These are phyloP conservation scores for Coendou prehensilis DNA, from an alignment of 2,797 vertebrate species.

Conservation along the genomic window DNA sequence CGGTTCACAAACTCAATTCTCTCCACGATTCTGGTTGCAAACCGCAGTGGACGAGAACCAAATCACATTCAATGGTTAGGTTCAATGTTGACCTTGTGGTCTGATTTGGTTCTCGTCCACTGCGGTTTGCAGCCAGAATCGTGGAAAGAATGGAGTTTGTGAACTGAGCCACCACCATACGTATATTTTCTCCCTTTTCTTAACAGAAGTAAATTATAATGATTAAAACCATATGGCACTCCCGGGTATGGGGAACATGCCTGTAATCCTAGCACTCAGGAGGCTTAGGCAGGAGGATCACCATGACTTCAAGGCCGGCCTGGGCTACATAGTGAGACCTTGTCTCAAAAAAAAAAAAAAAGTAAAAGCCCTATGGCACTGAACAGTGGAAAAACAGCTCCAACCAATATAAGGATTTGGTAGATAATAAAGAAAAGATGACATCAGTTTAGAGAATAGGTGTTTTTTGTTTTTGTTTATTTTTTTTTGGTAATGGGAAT, in stretches of 20 bases:
- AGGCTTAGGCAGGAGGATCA: not conserved
- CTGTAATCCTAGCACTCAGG: not conserved
- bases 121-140: no score
- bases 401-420: not conserved
- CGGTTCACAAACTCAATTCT: not conserved
- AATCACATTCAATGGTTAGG: not conserved
- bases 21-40: not conserved
- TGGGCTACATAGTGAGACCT: not conserved
- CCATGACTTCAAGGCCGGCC: not conserved
- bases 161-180: not conserved
- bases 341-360: not conserved
- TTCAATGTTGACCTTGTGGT: no score
- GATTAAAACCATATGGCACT: conserved; percentile 30
- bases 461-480: not conserved
- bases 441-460: not conserved
- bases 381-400: not conserved
- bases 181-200: conserved; percentile 1
- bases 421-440: conserved; percentile 30
- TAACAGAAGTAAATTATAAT: conserved; percentile 30
- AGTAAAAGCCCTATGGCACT: not conserved
- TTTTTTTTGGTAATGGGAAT: no score
- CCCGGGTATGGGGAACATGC: not conserved
- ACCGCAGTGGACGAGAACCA: not conserved
- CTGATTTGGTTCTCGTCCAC: not conserved
- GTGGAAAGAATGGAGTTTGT: not conserved